Conservation (phyloP, 2,113 vertebrate species). For the Hippocampus barbouri region DNA sequence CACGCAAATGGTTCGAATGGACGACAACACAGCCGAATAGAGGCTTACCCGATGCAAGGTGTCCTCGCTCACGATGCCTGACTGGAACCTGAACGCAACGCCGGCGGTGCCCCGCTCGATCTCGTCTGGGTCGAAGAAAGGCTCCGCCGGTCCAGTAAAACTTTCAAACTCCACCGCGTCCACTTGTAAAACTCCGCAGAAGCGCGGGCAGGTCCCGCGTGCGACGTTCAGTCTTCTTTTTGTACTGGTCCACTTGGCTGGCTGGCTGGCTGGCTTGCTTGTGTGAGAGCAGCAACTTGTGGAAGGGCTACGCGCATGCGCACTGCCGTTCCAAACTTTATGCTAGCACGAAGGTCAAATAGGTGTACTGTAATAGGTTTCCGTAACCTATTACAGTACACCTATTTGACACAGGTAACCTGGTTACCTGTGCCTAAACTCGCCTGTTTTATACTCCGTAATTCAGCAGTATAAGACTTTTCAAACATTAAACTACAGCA, state of each 20-base stretch:
- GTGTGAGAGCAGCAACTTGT: neutral
- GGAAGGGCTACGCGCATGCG: slow-evolving; percentile 26
- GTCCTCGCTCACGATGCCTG: slow-evolving; percentile 2
- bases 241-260: slow-evolving; percentile 50
- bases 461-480: neutral
- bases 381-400: too few species aligned
- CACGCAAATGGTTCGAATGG: neutral
- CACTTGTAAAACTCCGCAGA: neutral
- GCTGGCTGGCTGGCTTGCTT: too few species aligned
- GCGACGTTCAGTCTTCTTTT: slow-evolving; percentile 39
- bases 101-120: neutral
- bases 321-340: neutral
- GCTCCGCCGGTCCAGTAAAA: too few species aligned
- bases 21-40: neutral
- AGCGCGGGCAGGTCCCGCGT: neutral
- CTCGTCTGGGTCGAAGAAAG: neutral
- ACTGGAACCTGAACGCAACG: neutral
- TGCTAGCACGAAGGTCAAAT: slow-evolving; percentile 22
- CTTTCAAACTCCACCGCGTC: neutral
- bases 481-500: neutral
- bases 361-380: slow-evolving; percentile 37
- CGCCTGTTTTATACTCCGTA: neutral
- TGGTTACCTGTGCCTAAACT: slow-evolving; percentile 17
- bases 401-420: too few species aligned
- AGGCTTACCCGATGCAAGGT: slow-evolving; percentile 36